Base-by-base conservation (phyloP, 1,140 invertebrate species). In the Artemia franciscana region DNA sequence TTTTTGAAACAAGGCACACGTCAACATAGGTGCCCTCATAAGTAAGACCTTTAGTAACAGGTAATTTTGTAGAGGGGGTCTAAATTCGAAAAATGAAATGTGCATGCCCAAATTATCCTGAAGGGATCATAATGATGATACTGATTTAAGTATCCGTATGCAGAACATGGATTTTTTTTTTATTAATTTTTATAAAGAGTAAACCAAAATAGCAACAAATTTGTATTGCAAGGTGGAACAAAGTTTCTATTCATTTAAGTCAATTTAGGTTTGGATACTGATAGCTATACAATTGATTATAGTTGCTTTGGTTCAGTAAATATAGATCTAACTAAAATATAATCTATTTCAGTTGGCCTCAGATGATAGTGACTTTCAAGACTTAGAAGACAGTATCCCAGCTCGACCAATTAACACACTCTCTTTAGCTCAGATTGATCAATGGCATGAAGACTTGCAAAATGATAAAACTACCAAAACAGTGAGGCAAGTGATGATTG, bases 281-380 rank as follows among this genome's bases (percentile, higher is more conserved):
- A n/a, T n/a, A n/a, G n/a, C n/a, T n/a, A n/a, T n/a, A n/a, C n/a
- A n/a, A n/a, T n/a, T n/a, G 39, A 51, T 51, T 18, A 15, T 51
- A 51, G 39, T 3, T 12, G 2, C 39, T 51, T 51, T 7, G 7
- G 30, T 39, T n/a, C n/a, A 7, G n/a, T 39, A 51, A 18, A 3
- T 1, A 51, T 2, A 51, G 21, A 18, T 51, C 39, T 51, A 51
- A 15, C 39, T 51, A 51, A 51, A 7, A 24, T 66, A 26, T 56
- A 5, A 24, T 27, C 24, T 65, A 57, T 73, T 80, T 24, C 73
- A 83, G 72, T 79, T 82, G 56, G 84, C 81, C 59, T 88, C 85
- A 72, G 85, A 88, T 66, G 68, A 67, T 12, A 67, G 83, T 74
- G 85, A 88, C 71, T 86, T 80, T 73, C 84, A 74, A 70, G 62